A percentile compares a stretch with the other conserved stretches of the same genome.
Evolutionary conservation across 2,113 vertebrate species (phyloP).

Genomic region (Typhlomys cinereus): DNA sequence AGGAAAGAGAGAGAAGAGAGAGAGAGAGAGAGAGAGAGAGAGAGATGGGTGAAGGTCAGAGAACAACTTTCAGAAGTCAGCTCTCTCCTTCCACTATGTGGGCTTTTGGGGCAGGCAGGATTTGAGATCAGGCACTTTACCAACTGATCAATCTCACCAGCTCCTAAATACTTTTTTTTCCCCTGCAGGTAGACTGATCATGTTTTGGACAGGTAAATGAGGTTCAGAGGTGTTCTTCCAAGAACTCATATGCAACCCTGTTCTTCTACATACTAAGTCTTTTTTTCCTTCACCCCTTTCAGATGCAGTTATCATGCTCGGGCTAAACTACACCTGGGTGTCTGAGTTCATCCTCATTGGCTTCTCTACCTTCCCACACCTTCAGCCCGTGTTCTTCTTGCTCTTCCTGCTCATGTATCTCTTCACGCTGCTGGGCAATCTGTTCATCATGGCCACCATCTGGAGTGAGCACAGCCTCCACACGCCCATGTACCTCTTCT

Average conservation of each 20-base stretch:
- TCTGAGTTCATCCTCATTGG: constrained; percentile 61
- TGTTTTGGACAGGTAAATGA: neutral
- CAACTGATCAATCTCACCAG: too few species aligned
- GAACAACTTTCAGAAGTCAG: too few species aligned
- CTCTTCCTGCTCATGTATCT: constrained; percentile 65
- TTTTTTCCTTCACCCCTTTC: neutral
- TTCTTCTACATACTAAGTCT: neutral
- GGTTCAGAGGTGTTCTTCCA: neutral
- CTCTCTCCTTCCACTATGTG: too few species aligned
- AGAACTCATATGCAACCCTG: accelerated
- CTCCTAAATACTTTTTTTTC: neutral
- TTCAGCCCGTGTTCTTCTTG: constrained; percentile 54
- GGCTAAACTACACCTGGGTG: neutral
- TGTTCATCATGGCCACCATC: constrained; percentile 67
- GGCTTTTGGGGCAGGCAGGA: too few species aligned
- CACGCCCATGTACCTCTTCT: too few species aligned
- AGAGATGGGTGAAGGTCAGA: too few species aligned
- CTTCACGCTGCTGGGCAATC: constrained; percentile 68
- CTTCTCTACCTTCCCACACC: constrained; percentile 64
- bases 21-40: too few species aligned
- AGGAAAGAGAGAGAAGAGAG: too few species aligned
- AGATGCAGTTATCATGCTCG: neutral
- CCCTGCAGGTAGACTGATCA: neutral
- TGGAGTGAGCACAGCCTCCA: constrained; percentile 19
- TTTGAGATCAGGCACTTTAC: too few species aligned